Evolutionary conservation across 2,113 vertebrate genomes (phyloP).

Genomic region (Peromyscus maniculatus): DNA sequence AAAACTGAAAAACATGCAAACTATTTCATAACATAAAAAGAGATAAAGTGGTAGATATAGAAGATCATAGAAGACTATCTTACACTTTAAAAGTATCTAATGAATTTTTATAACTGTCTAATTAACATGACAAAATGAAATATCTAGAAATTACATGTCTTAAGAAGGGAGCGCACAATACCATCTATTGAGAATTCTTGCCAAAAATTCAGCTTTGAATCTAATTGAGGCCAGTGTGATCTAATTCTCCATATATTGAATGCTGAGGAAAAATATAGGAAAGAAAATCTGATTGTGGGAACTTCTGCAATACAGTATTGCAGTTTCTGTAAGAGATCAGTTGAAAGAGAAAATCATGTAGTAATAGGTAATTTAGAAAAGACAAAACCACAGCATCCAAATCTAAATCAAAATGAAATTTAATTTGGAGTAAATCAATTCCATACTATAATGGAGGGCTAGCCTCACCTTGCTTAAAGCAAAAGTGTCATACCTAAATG

Average conservation of each 20-base stretch:
- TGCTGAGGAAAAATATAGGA: neutral
- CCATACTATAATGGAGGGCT: neutral
- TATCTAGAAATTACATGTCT: neutral
- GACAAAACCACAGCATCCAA: neutral
- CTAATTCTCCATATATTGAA: neutral
- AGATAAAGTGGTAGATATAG: neutral
- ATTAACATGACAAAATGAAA: constrained; percentile 25
- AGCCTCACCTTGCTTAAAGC: neutral
- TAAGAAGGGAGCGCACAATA: neutral
- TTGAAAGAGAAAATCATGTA: neutral
- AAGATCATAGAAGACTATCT: neutral
- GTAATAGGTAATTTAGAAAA: neutral
- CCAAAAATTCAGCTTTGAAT: neutral
- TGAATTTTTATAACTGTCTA: neutral
- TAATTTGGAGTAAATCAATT: neutral
- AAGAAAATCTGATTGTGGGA: neutral
- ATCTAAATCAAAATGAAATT: constrained; percentile 9
- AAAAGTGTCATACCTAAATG: neutral
- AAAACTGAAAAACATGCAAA: neutral
- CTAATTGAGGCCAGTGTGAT: neutral
- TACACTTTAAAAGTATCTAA: neutral
- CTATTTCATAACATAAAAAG: constrained; percentile 4
- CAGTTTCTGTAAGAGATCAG: neutral
- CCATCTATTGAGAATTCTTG: neutral
- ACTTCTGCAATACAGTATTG: neutral